Base-by-base conservation (phyloP, 2,113 vertebrate genomes). In the Ctenodactylus gundi region DNA sequence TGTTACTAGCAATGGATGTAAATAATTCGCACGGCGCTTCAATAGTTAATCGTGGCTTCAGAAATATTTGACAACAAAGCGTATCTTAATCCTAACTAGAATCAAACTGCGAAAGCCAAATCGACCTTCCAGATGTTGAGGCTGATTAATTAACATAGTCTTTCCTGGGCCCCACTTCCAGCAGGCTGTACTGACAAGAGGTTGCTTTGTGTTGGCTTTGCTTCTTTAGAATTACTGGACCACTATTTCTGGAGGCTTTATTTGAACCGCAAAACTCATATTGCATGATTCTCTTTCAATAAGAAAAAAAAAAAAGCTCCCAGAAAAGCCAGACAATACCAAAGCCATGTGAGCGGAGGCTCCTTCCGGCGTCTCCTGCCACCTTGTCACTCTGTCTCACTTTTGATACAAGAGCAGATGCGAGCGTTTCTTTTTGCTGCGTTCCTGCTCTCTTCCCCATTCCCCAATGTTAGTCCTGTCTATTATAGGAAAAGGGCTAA, bases 131-230 rank as follows among this genome's bases (percentile, higher is more conserved):
- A 97, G 93, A 96, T 96, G 96, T 89, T 12, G 0, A 53, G 75
- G 65, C 94, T 96, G 91, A 97, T 95, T 97, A 96, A 97, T 90
- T 94, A 34, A 97, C 87, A 64, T 46, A 93, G 55, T 53, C 44
- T 46, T 77, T 44, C 49, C 67, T 13, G 17, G 85, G 58, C n/a
- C 36, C 41, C 20, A 6, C 25, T 49, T 49, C 91, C 39, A 88
- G 75, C 10, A 9, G 67, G 39, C 46, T 83, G 81, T 18, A 23
- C 83, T 81, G 88, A 96, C 29, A 70, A 95, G 64, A 17, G 39
- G 25, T 39, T 0, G 14, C 73, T 31, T 84, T 84, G 88, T 70
- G 57, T 75, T 23, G n/a, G 25, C 65, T 92, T 90, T 53, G 4
- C 65, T 2, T 1, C 84, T 64, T 90, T 44, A 92, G 57, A 75